phyloP scores from a whole-genome alignment of 2,797 vertebrate species.

The Echeneis naucrates region DNA sequence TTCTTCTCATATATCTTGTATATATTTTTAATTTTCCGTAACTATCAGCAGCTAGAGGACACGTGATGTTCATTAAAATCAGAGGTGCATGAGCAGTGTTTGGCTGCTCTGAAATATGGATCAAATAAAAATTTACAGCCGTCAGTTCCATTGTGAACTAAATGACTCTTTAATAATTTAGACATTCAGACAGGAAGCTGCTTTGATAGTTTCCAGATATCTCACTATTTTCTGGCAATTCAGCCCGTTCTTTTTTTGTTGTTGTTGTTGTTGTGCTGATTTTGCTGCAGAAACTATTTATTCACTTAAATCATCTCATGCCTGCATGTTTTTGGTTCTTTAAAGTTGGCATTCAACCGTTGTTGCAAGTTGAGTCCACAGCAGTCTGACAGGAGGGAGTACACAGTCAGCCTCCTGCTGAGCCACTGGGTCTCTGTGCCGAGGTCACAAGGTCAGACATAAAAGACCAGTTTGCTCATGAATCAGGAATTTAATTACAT shows the following conservation, averaged over 20 bases:
- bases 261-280: not conserved
- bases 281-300: not conserved
- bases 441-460: conserved; percentile 66
- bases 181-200: not conserved
- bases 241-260: not conserved
- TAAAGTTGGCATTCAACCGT: not conserved
- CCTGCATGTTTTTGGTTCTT: not conserved
- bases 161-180: conserved; percentile 19
- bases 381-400: not conserved
- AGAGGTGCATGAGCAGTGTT: conserved; percentile 7
- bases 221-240: not conserved
- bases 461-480: conserved; percentile 76
- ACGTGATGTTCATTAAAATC: conserved; percentile 23
- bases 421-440: conserved; percentile 10
- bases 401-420: conserved; percentile 20
- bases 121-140: conserved; percentile 39
- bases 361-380: not conserved
- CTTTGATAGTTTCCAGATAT: not conserved
- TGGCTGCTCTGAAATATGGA: conserved; percentile 19
- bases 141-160: conserved; percentile 15
- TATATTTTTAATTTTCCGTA: not conserved
- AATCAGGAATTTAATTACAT: conserved; percentile 91
- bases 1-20: not conserved
- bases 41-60: not conserved
- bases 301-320: not conserved